These are phyloP conservation scores for Hydroisotoma schaefferi DNA, from an alignment of 2,888 invertebrate genomes.

Conservation along the genomic window DNA sequence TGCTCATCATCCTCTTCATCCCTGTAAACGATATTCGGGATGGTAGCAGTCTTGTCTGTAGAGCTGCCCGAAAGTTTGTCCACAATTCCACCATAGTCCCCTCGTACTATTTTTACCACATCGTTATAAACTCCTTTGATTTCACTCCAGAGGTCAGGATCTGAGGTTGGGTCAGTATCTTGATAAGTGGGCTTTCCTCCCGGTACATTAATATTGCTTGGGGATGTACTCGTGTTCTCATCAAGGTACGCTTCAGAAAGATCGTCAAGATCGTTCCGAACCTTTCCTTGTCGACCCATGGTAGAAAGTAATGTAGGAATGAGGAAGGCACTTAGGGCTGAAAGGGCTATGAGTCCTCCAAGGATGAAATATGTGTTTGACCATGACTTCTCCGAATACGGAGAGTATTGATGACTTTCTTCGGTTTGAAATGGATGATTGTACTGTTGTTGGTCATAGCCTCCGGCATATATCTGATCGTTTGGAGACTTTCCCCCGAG, in stretches of 20 bases:
- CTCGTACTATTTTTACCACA: conserved; percentile 39
- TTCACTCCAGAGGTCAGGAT: conserved; percentile 44
- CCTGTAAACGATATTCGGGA: conserved; percentile 32
- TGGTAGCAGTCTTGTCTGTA: conserved; percentile 15
- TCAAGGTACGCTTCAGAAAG: conserved; percentile 20
- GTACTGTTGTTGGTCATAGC: conserved; percentile 25
- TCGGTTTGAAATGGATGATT: conserved; percentile 30
- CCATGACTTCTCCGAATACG: conserved; percentile 29
- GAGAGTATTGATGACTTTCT: conserved; percentile 2
- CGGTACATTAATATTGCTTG: not conserved
- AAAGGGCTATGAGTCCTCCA: conserved; percentile 43
- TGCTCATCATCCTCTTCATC: conserved; percentile 29
- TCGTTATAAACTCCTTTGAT: conserved; percentile 47
- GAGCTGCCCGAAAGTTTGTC: conserved; percentile 16
- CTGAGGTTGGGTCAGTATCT: conserved; percentile 20
- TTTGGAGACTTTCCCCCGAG: not conserved
- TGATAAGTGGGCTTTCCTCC: conserved; percentile 7
- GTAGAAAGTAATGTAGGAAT: conserved; percentile 31
- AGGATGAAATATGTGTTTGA: conserved; percentile 43
- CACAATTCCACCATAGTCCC: conserved; percentile 29
- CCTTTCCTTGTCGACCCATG: conserved; percentile 16
- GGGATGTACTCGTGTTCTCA: conserved; percentile 11
- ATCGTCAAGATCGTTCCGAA: conserved; percentile 30
- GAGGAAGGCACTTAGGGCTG: conserved; percentile 41
- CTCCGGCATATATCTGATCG: conserved; percentile 30